phyloP scores from a whole-genome alignment of 2,113 vertebrate species.

The Ophiodon elongatus region DNA sequence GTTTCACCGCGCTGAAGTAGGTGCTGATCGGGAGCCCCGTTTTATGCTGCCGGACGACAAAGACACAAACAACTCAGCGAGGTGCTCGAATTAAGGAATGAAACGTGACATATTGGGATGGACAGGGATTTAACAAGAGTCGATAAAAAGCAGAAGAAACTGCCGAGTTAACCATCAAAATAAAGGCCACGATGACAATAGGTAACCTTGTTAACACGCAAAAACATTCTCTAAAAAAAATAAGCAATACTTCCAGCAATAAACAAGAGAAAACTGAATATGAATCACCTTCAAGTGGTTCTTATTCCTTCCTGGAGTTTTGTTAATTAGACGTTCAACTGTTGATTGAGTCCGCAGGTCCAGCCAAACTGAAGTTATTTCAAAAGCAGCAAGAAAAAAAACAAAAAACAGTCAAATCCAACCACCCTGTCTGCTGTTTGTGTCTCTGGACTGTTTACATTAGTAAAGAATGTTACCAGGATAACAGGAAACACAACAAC shows the following conservation, averaged over 20 bases:
- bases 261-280: neutral
- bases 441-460: neutral
- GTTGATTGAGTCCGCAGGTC: conserved; percentile 97
- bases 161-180: no score
- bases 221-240: neutral
- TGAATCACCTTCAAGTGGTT: conserved; percentile 91
- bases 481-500: neutral
- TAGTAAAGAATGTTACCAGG: neutral
- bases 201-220: neutral
- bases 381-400: neutral
- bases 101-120: neutral
- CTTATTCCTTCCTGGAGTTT: conserved; percentile 94
- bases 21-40: conserved; percentile 98
- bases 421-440: neutral
- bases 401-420: neutral
- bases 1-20: conserved; percentile 98
- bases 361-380: conserved; percentile 90
- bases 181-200: no score
- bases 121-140: no score
- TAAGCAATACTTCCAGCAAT: neutral
- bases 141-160: no score
- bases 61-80: neutral
- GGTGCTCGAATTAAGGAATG: neutral
- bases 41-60: conserved; percentile 84
- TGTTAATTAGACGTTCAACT: conserved; percentile 93